Evolutionary conservation across 2,113 vertebrate species (phyloP).

Genomic region (Microtus montanus): DNA sequence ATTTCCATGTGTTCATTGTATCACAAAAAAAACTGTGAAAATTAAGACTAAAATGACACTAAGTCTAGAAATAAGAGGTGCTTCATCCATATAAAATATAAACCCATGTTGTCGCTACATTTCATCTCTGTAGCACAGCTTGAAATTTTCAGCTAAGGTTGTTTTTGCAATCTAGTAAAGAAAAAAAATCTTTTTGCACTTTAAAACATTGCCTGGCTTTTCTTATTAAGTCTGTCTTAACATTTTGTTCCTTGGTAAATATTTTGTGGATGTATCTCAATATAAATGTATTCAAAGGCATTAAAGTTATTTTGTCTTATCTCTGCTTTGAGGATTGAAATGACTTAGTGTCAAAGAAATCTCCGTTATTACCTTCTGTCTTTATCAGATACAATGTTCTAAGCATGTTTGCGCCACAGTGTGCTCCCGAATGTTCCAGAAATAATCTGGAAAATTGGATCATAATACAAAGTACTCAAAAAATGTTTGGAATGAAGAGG

Average conservation of each 20-base stretch:
- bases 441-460: conserved; percentile 54
- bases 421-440: conserved; percentile 36
- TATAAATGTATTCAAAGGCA: conserved; percentile 43
- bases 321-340: conserved; percentile 12
- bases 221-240: conserved; percentile 47
- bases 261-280: conserved; percentile 44
- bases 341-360: conserved; percentile 49
- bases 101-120: background rate
- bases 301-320: conserved; percentile 12
- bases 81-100: background rate
- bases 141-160: conserved; percentile 3
- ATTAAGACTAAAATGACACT: background rate
- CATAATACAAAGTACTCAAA: conserved; percentile 49
- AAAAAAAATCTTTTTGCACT: background rate
- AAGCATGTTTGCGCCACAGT: background rate
- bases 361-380: conserved; percentile 8
- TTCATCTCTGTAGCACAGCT: background rate
- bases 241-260: conserved; percentile 46
- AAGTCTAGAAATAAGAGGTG: background rate
- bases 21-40: background rate
- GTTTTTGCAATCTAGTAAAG: background rate
- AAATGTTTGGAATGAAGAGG: conserved; percentile 61
- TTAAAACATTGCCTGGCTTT: background rate
- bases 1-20: background rate
- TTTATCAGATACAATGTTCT: conserved; percentile 44